A percentile compares a stretch with the other conserved stretches of the same genome.
phyloP scores from a whole-genome alignment of 2,113 vertebrate genomes.

The Crotalus horridus region DNA sequence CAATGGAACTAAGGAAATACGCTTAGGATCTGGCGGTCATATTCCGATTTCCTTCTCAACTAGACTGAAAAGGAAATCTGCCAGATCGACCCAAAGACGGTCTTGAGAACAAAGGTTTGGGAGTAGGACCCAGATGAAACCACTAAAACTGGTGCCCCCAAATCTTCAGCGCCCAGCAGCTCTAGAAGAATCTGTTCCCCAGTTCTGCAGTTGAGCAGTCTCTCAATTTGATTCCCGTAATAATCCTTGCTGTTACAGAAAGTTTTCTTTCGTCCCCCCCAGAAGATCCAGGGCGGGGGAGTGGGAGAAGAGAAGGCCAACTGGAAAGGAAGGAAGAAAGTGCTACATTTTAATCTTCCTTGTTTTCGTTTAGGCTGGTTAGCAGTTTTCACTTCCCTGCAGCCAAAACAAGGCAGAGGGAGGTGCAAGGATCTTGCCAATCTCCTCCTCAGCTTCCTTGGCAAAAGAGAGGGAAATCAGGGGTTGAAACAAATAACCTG shows the following conservation, averaged over 20 bases:
- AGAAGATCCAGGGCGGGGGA: neutral
- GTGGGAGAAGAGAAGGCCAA: neutral
- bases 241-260: neutral
- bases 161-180: neutral
- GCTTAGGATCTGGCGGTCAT: neutral
- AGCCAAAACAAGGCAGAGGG: neutral
- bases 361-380: neutral
- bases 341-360: neutral
- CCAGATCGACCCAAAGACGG: too few species aligned
- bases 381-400: neutral
- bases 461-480: neutral
- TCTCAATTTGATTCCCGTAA: neutral
- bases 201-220: neutral
- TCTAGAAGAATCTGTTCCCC: too few species aligned
- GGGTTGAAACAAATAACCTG: neutral
- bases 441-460: neutral
- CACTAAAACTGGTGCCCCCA: neutral
- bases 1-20: neutral
- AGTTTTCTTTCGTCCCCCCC: neutral
- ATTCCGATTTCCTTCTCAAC: neutral
- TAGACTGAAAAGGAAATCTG: neutral
- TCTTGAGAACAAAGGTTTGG: neutral
- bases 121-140: neutral
- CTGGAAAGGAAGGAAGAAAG: neutral
- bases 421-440: neutral